These are phyloP conservation scores for Eupithecia vulgata DNA, from an alignment of 2,888 invertebrate species.

Conservation along the genomic window DNA sequence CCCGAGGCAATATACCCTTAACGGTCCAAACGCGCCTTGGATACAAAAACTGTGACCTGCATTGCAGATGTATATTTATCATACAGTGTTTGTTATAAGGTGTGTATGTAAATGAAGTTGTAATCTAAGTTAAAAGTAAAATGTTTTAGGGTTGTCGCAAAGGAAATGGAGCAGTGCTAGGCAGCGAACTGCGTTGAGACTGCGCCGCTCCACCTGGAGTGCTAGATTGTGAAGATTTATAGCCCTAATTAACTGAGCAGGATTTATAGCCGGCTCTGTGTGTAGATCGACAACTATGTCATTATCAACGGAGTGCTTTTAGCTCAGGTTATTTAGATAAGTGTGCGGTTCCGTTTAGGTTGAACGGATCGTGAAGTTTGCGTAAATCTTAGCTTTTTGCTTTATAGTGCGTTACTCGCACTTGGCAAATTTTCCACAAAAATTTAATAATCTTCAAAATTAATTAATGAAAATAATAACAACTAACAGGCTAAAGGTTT, in stretches of 20 bases:
- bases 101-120: constrained; percentile 39
- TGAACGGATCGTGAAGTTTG: neutral
- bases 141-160: constrained; percentile 38
- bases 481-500: too few relatives aligned
- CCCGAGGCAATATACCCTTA: constrained; percentile 48
- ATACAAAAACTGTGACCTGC: constrained; percentile 47
- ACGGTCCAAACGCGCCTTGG: constrained; percentile 44
- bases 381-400: too few relatives aligned
- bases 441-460: too few relatives aligned
- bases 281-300: constrained; percentile 54
- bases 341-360: constrained; percentile 18
- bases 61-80: constrained; percentile 43
- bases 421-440: too few relatives aligned
- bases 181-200: constrained; percentile 41
- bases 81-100: constrained; percentile 34
- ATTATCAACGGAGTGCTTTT: constrained; percentile 42
- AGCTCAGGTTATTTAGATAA: constrained; percentile 35
- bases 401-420: too few relatives aligned
- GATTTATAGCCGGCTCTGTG: constrained; percentile 51
- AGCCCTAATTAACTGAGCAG: constrained; percentile 57
- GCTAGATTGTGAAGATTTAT: constrained; percentile 52
- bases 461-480: too few relatives aligned
- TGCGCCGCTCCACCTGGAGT: constrained; percentile 55
- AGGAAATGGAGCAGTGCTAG: constrained; percentile 37
- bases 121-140: constrained; percentile 37